Conservation (phyloP, 2,797 vertebrate species). For the Notolepis coatsorum region DNA sequence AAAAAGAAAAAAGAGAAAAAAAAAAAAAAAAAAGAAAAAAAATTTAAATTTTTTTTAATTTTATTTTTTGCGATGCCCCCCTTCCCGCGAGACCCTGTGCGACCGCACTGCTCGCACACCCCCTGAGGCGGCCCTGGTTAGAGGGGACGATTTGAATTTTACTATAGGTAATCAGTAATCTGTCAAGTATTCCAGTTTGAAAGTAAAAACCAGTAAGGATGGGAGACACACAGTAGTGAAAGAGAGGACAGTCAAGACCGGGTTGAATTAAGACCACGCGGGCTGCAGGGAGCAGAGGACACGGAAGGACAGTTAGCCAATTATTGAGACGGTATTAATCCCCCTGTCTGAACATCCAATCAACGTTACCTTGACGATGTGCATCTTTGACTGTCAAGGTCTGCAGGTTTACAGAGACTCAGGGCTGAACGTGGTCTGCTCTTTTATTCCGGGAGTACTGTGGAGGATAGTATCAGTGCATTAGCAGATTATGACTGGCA, state of each 20-base stretch:
- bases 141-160: too few relatives aligned
- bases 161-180: too few relatives aligned
- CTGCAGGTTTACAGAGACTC: neutral
- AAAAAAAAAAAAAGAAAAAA: too few relatives aligned
- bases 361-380: slow-evolving; percentile 24
- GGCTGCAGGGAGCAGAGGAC: too few relatives aligned
- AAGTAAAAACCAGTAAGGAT: slow-evolving; percentile 5
- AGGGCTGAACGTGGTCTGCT: neutral
- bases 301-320: slow-evolving; percentile 15
- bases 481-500: slow-evolving; percentile 40
- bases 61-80: too few relatives aligned
- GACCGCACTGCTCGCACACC: too few relatives aligned
- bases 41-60: too few relatives aligned
- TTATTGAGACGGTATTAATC: slow-evolving; percentile 19
- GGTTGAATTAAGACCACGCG: slow-evolving; percentile 30
- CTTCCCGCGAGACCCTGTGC: too few relatives aligned
- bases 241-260: slow-evolving; percentile 45
- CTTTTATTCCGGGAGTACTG: neutral
- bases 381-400: slow-evolving; percentile 28
- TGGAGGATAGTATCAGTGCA: slow-evolving; percentile 25
- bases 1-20: too few relatives aligned
- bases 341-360: slow-evolving; percentile 15
- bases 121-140: too few relatives aligned
- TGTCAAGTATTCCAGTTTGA: slow-evolving; percentile 55
- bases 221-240: slow-evolving; percentile 34